These are phyloP conservation scores for Hiodon tergisus DNA, from an alignment of 2,113 vertebrate species.

Conservation along the genomic window DNA sequence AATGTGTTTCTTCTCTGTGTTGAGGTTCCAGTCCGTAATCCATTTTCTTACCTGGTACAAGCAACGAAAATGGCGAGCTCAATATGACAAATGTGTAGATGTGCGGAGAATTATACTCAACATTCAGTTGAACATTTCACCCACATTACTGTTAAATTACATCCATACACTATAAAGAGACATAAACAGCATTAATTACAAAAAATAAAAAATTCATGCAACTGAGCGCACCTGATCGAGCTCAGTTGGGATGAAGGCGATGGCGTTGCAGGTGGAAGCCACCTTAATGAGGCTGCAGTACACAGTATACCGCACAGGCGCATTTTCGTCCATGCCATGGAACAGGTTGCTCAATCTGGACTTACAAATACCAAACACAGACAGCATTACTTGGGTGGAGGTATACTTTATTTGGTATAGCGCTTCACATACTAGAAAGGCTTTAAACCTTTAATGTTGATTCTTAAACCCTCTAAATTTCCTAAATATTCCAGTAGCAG, in stretches of 20 bases:
- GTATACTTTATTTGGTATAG: no score
- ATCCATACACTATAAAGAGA: neutral
- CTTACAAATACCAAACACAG: constrained; percentile 21
- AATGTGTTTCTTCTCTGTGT: constrained; percentile 89
- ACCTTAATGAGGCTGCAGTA: constrained; percentile 95
- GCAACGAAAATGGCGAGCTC: neutral
- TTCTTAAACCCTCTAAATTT: no score
- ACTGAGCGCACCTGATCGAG: constrained; percentile 82
- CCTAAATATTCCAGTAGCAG: no score
- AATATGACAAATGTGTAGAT: neutral
- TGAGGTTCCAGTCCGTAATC: constrained; percentile 87
- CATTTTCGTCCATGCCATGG: constrained; percentile 96
- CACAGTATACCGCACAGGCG: constrained; percentile 85
- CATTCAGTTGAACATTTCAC: no score
- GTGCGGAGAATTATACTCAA: neutral
- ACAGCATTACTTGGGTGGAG: neutral
- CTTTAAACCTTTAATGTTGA: no score
- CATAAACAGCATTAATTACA: constrained; percentile 5
- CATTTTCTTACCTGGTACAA: constrained; percentile 85
- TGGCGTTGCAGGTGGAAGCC: constrained; percentile 86
- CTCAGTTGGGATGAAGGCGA: constrained; percentile 92
- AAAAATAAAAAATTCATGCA: neutral
- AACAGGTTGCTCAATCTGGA: constrained; percentile 91
- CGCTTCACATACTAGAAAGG: no score
- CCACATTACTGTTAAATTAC: neutral